A percentile compares a stretch with the other conserved stretches of the same genome.
phyloP scores from a whole-genome alignment of 2,113 vertebrate species.

The Machaerirhynchus nigripectus region DNA sequence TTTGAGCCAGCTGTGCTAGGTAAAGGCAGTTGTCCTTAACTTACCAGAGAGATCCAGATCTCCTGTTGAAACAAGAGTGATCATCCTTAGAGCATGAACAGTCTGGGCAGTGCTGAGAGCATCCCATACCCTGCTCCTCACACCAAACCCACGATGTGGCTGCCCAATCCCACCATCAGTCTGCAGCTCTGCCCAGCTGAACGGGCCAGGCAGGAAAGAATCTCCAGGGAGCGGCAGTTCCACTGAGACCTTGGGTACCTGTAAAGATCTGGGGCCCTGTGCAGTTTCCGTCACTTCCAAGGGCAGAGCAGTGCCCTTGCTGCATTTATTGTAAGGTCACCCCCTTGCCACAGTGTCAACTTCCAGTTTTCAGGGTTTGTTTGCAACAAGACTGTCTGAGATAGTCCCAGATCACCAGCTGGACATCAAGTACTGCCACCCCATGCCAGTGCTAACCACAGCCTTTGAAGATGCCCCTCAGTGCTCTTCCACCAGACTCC shows the following conservation, averaged over 20 bases:
- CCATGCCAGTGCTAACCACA: neutral
- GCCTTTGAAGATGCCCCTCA: neutral
- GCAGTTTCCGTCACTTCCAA: neutral
- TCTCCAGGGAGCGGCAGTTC: neutral
- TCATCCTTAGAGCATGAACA: neutral
- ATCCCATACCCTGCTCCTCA: neutral
- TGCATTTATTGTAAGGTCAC: neutral
- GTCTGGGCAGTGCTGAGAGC: neutral
- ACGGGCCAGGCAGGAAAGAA: neutral
- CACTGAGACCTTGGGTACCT: neutral
- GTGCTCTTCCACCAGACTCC: neutral
- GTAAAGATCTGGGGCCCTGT: neutral
- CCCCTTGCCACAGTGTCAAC: neutral
- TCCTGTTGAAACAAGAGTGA: neutral
- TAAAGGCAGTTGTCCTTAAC: neutral
- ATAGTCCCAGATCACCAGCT: neutral
- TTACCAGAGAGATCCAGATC: neutral
- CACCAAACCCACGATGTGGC: neutral
- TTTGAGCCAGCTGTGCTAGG: rapidly evolving
- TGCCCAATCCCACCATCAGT: neutral
- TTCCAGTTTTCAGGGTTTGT: neutral
- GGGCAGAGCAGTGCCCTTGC: neutral
- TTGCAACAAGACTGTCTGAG: neutral
- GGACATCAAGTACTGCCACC: neutral
- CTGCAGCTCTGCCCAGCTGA: neutral